Percentiles rank a stretch among this genome's conserved stretches.
Evolutionary conservation across 2,113 vertebrate species (phyloP).

Genomic region (Macroglossus sobrinus): DNA sequence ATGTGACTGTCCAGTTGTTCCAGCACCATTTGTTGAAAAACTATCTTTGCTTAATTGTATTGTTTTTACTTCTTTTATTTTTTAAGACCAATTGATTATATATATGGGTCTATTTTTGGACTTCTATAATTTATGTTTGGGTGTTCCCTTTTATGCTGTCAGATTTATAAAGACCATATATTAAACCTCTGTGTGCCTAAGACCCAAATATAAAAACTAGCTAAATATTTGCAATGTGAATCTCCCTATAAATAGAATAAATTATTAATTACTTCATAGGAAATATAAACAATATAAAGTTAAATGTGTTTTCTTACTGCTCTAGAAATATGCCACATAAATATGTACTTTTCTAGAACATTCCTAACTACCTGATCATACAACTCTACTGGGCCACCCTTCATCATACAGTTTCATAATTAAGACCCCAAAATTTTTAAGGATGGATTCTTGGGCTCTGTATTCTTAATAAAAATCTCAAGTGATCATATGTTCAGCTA

Average conservation of each 20-base stretch:
- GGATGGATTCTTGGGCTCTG: neutral
- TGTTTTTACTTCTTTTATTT: neutral
- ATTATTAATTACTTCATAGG: neutral
- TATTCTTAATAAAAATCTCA: neutral
- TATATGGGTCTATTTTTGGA: neutral
- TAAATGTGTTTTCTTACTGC: neutral
- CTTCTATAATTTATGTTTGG: neutral
- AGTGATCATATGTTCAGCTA: neutral
- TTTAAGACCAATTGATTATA: neutral
- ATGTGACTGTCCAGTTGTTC: neutral
- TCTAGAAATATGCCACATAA: neutral
- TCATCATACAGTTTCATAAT: neutral
- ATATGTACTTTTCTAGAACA: neutral
- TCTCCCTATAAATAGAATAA: neutral
- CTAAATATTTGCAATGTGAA: neutral
- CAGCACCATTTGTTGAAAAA: neutral
- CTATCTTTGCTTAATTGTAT: neutral
- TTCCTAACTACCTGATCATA: neutral
- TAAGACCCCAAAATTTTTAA: neutral
- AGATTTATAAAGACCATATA: neutral
- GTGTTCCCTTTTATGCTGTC: neutral
- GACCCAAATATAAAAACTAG: neutral
- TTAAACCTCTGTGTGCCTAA: neutral
- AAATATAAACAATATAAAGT: neutral
- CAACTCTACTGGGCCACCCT: neutral